Evolutionary conservation across 2,797 vertebrate genomes (phyloP), one percentile per base, ranked within the genome.

Genomic region (Spinus olivaceus): DNA sequence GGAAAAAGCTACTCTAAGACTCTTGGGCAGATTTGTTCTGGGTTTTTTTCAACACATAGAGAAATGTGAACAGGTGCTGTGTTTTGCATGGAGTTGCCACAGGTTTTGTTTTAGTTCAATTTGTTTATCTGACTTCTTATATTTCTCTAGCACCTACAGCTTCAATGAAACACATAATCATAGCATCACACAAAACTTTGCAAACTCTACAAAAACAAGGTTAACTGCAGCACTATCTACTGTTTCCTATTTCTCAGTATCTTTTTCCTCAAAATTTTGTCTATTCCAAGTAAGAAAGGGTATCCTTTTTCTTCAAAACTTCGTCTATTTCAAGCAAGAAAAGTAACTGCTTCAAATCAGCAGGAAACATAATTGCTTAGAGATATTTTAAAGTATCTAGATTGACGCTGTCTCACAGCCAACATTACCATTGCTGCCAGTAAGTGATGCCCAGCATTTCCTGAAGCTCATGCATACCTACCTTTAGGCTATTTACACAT

Each of bases 401-500:
- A 25, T 41, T 86, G 54, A 85, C 0, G 1, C 37, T 37, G 23
- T 51, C 74, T 67, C 63, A 24, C 37, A 49, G 51, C 46, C 65
- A 91, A 60, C 66, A 72, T 20, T 8, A 69, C 44, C 76, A 39
- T 0, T 33, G 79, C 12, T 70, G 37, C 47, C 61, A 86, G 53
- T 59, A 63, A 64, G 47, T 2, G 7, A 35, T 15, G 65, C 41
- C 65, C 47, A 82, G 56, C 16, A 70, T 42, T 67, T 25, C 86
- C 6, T 19, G 14, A 81, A 70, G 86, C 63, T 95, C 39, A n/a
- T 23, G 63, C 19, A 25, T 18, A 96, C 98, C 96, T 97, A 99
- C 99, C 98, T 98, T 98, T 70, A 99, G 97, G 92, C 99, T 99
- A 98, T 99, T 99, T 85, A 99, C 99, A 97, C 99, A 99, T 96